phyloP scores from a whole-genome alignment of 2,113 vertebrate species.

The Anthoscopus minutus region DNA sequence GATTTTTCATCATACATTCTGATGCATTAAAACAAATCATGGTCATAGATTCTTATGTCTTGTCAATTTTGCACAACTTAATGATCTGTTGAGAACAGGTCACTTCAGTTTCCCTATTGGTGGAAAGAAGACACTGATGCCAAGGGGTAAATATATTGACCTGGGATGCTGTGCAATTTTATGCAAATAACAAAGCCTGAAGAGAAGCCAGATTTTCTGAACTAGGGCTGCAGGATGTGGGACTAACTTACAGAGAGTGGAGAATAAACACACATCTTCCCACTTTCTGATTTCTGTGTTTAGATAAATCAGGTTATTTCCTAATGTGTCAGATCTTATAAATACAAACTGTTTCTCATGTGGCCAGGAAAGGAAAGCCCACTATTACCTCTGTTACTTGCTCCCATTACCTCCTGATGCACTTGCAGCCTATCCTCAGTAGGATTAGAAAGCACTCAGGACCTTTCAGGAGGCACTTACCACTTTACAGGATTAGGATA shows the following conservation, averaged over 20 bases:
- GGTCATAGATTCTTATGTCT: not conserved
- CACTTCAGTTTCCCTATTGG: not conserved
- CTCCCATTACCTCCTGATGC: not conserved
- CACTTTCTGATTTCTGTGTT: not conserved
- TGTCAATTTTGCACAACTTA: not conserved
- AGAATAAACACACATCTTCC: not conserved
- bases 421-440: not conserved
- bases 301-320: not conserved
- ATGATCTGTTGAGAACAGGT: not conserved
- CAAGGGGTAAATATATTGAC: not conserved
- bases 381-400: not conserved
- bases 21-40: not conserved
- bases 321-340: not conserved
- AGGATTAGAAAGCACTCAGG: slow-evolving; percentile 34
- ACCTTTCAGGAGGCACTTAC: slow-evolving; percentile 32
- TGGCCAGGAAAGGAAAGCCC: not conserved
- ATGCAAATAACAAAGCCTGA: not conserved
- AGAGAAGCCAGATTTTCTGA: not conserved
- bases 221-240: not conserved
- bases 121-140: not conserved
- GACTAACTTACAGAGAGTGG: not conserved
- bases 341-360: not conserved
- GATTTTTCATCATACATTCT: not conserved
- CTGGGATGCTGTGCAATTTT: not conserved
- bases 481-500: slow-evolving; percentile 43